phyloP scores from a whole-genome alignment of 2,113 vertebrate genomes.

The Aleadryas rufinucha region DNA sequence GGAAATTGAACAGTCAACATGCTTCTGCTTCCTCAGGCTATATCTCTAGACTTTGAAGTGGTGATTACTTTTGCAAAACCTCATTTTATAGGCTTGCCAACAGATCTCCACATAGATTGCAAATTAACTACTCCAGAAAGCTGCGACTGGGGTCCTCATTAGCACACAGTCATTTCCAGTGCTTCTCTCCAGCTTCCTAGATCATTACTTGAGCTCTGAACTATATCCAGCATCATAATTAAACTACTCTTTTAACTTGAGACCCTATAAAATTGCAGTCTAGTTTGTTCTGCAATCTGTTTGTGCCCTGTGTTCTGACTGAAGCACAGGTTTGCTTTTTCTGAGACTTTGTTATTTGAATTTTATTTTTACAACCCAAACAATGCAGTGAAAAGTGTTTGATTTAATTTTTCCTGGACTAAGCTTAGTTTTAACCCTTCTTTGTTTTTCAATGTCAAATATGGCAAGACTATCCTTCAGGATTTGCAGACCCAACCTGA shows the following conservation, averaged over 20 bases:
- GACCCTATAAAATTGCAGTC: neutral
- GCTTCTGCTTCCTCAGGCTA: constrained; percentile 9
- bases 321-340: neutral
- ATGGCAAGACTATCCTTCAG: neutral
- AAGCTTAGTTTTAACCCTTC: neutral
- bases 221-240: constrained; percentile 24
- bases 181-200: constrained; percentile 7
- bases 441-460: neutral
- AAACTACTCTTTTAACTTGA: constrained; percentile 26
- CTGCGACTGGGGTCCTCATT: constrained; percentile 2
- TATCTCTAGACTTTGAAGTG: constrained; percentile 35
- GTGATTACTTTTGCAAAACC: constrained; percentile 27
- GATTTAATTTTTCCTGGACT: neutral
- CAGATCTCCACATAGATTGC: constrained; percentile 39
- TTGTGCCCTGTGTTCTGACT: neutral
- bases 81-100: constrained; percentile 37
- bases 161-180: constrained; percentile 15
- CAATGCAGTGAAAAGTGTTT: neutral
- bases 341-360: neutral
- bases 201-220: constrained; percentile 14
- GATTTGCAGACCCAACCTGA: neutral
- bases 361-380: neutral
- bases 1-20: neutral
- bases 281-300: constrained; percentile 19
- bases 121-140: constrained; percentile 41